A percentile compares a stretch with the other conserved stretches of the same genome.
Evolutionary conservation across 2,113 vertebrate species (phyloP).

Genomic region (Channa maculata): DNA sequence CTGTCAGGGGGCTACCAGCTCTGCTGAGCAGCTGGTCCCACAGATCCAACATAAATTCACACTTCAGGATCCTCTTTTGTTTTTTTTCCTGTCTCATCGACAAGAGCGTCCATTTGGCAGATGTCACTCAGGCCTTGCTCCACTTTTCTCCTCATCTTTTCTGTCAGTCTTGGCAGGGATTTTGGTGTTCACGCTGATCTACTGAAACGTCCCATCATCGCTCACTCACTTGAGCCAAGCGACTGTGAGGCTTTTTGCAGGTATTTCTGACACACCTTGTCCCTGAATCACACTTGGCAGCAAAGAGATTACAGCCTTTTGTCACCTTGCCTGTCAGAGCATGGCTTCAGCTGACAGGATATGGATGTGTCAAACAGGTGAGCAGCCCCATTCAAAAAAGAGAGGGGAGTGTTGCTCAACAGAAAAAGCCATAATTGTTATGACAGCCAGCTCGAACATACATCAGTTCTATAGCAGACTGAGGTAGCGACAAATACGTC

Average conservation of each 20-base stretch:
- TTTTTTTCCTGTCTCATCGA: no score
- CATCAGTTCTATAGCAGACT: constrained; percentile 7
- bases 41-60: constrained; percentile 65
- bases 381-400: constrained; percentile 58
- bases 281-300: constrained; percentile 66
- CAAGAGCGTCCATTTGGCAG: constrained; percentile 50
- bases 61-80: constrained; percentile 50
- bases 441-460: constrained; percentile 31
- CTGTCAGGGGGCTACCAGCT: constrained; percentile 61
- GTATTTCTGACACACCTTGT: constrained; percentile 80
- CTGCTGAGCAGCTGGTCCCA: constrained; percentile 61
- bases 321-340: constrained; percentile 77
- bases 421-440: constrained; percentile 30
- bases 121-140: constrained; percentile 55
- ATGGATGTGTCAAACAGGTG: constrained; percentile 70
- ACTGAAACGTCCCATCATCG: constrained; percentile 82
- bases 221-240: constrained; percentile 71
- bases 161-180: constrained; percentile 67
- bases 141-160: constrained; percentile 33
- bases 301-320: constrained; percentile 80
- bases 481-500: constrained; percentile 5
- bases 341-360: constrained; percentile 62
- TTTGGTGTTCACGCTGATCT: constrained; percentile 65
- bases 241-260: constrained; percentile 67
- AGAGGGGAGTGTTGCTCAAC: not conserved